These are phyloP conservation scores for Trissolcus brochymenae DNA, from an alignment of 2,888 invertebrate species.

Conservation along the genomic window DNA sequence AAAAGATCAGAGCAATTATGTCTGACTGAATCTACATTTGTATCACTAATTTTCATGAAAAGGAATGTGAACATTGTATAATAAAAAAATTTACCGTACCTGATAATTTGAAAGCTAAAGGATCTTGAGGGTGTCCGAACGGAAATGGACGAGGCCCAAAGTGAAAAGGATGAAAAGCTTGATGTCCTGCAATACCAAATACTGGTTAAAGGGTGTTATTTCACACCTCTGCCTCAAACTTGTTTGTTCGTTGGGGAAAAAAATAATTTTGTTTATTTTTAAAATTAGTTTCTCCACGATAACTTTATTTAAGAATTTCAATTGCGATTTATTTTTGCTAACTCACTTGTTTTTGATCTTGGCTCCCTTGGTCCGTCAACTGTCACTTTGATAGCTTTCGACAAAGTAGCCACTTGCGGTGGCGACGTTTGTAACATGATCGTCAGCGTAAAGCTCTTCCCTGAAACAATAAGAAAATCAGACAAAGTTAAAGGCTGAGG, in stretches of 20 bases:
- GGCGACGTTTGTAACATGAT: constrained; percentile 79
- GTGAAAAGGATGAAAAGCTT: constrained; percentile 92
- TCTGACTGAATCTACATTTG: no score
- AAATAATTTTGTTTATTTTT: neutral
- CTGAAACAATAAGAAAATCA: constrained; percentile 62
- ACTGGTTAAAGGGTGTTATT: constrained; percentile 55
- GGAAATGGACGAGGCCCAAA: constrained; percentile 88
- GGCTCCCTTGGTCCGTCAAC: constrained; percentile 99
- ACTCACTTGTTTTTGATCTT: constrained; percentile 96
- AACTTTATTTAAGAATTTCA: no score
- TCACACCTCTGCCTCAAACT: constrained; percentile 51
- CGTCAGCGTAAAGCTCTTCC: constrained; percentile 64
- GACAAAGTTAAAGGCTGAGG: constrained; percentile 14
- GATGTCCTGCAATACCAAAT: constrained; percentile 80
- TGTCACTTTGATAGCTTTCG: constrained; percentile 98
- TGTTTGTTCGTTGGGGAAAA: neutral
- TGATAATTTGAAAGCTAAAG: constrained; percentile 90
- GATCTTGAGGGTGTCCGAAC: constrained; percentile 83
- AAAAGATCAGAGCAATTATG: no score
- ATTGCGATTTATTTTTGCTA: constrained; percentile 25
- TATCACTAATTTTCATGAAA: no score
- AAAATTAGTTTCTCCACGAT: neutral
- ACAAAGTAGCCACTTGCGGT: constrained; percentile 93
- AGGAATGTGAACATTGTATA: no score
- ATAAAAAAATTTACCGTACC: constrained; percentile 79